Conservation (phyloP, 2,797 vertebrate genomes). For the Brachymystax lenok region DNA sequence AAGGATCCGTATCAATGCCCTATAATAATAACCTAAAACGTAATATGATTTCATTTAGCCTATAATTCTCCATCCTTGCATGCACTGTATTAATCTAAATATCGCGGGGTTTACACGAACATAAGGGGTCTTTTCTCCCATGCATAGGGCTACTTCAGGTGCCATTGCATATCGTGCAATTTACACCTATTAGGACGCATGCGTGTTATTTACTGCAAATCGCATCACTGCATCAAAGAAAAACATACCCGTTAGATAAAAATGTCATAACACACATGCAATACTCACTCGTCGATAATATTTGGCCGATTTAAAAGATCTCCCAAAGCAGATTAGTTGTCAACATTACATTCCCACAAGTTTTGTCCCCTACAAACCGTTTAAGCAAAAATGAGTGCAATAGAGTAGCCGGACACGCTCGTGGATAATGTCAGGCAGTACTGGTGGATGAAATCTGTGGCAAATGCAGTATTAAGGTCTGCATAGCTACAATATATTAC, state of each 20-base stretch:
- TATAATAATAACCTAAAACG: background rate
- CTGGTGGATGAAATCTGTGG: constrained; percentile 4
- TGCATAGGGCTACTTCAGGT: background rate
- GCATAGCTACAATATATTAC: background rate
- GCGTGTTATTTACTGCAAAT: constrained; percentile 39
- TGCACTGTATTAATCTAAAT: background rate
- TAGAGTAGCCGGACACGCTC: background rate
- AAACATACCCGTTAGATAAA: constrained; percentile 14
- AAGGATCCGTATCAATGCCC: background rate
- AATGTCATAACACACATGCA: background rate
- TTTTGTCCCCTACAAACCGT: background rate
- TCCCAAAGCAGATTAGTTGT: background rate
- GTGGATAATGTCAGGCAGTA: background rate
- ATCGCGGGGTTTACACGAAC: background rate
- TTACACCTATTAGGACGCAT: constrained; percentile 39
- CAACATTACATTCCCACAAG: background rate
- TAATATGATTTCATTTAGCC: background rate
- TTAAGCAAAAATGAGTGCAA: background rate
- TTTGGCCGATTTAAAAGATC: background rate
- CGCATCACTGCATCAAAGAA: constrained; percentile 14
- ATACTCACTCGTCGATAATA: background rate
- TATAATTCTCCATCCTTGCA: background rate
- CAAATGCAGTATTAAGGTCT: background rate
- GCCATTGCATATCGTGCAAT: background rate
- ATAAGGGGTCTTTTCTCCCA: background rate